These are phyloP conservation scores for Scylla paramamosain DNA, from an alignment of 1,140 invertebrate genomes.

Conservation along the genomic window DNA sequence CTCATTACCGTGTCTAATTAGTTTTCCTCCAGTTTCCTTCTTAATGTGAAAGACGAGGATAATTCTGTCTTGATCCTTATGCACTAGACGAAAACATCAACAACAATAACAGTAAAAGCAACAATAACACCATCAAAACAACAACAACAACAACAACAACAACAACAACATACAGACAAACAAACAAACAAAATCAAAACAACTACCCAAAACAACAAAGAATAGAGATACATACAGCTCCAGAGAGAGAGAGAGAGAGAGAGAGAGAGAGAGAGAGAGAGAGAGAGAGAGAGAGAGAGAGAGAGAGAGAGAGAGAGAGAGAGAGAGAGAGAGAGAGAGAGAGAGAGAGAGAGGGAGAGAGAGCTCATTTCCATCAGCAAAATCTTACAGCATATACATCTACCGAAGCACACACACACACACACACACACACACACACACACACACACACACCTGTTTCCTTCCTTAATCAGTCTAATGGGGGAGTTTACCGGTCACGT, in stretches of 20 bases:
- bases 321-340: conserved; percentile 29
- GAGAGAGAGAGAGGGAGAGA: conserved; percentile 25
- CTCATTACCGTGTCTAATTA: neutral
- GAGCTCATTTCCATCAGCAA: neutral
- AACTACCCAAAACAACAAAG: too few species aligned
- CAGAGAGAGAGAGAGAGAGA: conserved; percentile 11
- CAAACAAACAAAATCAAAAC: too few species aligned
- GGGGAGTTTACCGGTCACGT: neutral
- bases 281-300: neutral
- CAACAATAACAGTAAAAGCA: too few species aligned
- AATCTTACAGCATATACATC: neutral
- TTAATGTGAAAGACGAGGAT: too few species aligned
- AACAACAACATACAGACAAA: too few species aligned
- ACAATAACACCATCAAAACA: too few species aligned
- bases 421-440: neutral
- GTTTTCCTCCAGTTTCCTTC: too few species aligned
- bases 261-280: neutral
- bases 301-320: too few species aligned
- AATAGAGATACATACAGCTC: neutral
- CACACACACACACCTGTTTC: neutral
- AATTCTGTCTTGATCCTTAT: too few species aligned
- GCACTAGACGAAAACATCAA: too few species aligned
- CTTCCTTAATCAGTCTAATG: neutral
- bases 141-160: too few species aligned
- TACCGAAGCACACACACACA: neutral